Evolutionary conservation across 2,797 vertebrate species (phyloP).

Genomic region (Chelon auratus): DNA sequence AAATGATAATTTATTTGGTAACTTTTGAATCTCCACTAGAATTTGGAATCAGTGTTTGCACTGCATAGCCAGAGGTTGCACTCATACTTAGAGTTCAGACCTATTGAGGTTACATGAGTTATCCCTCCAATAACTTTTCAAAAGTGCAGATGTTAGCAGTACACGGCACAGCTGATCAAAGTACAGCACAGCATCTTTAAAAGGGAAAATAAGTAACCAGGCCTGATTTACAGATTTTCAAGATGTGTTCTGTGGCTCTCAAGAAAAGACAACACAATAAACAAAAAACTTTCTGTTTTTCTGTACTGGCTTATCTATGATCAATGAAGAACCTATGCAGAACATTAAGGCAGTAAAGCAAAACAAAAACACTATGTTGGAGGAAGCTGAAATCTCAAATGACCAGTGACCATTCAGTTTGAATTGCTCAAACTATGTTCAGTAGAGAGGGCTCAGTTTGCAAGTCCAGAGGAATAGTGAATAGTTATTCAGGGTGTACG

Average conservation of each 20-base stretch:
- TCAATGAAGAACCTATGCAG: not conserved
- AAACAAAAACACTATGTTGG: constrained; percentile 14
- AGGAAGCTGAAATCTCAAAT: not conserved
- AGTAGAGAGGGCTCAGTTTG: not conserved
- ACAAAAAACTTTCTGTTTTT: not conserved
- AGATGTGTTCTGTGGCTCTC: not conserved
- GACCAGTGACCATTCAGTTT: not conserved
- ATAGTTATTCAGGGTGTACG: not conserved
- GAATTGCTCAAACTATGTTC: not conserved
- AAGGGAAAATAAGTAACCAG: constrained; percentile 72
- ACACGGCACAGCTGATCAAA: constrained; percentile 61
- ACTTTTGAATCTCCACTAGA: not conserved
- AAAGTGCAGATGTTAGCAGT: constrained; percentile 47
- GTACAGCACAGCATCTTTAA: constrained; percentile 59
- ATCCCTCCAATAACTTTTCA: constrained; percentile 3
- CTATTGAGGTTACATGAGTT: not conserved
- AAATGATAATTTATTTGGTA: not conserved
- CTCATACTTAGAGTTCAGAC: not conserved
- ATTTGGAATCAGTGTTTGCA: not conserved
- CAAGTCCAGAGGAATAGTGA: not conserved
- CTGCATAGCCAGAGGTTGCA: not conserved
- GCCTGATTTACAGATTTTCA: constrained; percentile 29
- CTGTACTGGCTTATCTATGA: not conserved
- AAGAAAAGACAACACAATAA: not conserved
- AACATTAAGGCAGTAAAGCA: constrained; percentile 19